Evolutionary conservation across 2,113 vertebrate species (phyloP).

Genomic region (Panthera tigris): DNA sequence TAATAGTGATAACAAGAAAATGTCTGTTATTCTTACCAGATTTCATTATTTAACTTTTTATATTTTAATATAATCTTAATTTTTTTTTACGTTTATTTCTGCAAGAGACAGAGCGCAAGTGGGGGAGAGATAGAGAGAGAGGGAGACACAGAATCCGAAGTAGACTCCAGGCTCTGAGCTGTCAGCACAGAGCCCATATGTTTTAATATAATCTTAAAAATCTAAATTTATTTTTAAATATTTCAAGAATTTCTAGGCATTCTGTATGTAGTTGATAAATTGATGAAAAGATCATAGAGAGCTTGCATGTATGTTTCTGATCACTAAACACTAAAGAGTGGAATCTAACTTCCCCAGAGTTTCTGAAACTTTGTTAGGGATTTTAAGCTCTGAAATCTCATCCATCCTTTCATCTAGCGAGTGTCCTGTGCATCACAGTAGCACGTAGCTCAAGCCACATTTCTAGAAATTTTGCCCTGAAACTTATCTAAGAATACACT

Average conservation of each 20-base stretch:
- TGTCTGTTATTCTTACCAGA: no score
- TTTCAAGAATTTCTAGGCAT: not conserved
- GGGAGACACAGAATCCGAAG: no score
- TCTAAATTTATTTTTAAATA: not conserved
- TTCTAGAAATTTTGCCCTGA: not conserved
- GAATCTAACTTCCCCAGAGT: not conserved
- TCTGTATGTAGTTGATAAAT: not conserved
- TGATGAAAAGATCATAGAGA: not conserved
- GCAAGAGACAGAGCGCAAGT: no score
- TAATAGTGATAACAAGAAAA: no score
- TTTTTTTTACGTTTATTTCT: no score
- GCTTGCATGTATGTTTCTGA: not conserved
- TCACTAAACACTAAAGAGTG: not conserved
- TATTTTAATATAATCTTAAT: no score
- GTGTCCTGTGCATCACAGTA: no score
- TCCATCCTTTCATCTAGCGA: not conserved
- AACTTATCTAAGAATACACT: not conserved
- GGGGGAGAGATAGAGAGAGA: no score
- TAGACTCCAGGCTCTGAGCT: no score
- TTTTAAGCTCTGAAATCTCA: not conserved
- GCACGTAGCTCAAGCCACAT: not conserved
- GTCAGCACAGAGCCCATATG: not conserved
- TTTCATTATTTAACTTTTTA: no score
- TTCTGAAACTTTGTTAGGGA: not conserved
- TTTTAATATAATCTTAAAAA: not conserved